Conservation (phyloP, 2,888 invertebrate species). For the Liopterus haemorrhoidalis region DNA sequence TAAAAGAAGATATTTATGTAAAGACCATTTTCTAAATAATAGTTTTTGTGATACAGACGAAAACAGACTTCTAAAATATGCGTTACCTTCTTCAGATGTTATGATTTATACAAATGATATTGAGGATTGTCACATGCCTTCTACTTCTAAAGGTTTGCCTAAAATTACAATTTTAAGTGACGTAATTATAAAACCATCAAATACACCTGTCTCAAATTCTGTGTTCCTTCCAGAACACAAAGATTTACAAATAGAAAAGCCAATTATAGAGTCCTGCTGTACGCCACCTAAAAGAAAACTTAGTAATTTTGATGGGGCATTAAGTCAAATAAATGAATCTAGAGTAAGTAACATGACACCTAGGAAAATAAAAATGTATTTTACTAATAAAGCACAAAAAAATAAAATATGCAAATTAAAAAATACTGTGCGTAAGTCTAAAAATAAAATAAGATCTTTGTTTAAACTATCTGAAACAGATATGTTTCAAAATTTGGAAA, state of each 20-base stretch:
- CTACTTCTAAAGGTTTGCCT: too few relatives aligned
- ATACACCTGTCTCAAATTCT: neutral
- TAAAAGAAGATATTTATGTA: neutral
- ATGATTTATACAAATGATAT: too few relatives aligned
- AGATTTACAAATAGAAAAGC: too few relatives aligned
- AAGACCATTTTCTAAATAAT: too few relatives aligned
- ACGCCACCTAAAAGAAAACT: too few relatives aligned
- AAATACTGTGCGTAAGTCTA: constrained; percentile 1
- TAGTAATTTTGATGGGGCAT: neutral
- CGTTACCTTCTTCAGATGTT: too few relatives aligned
- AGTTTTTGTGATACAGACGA: too few relatives aligned
- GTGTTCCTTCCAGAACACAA: too few relatives aligned
- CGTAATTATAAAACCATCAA: neutral
- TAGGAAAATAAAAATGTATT: neutral
- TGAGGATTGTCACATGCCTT: too few relatives aligned
- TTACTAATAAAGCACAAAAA: neutral
- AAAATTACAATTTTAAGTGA: neutral
- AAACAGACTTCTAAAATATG: too few relatives aligned
- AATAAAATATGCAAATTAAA: neutral
- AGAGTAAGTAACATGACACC: neutral
- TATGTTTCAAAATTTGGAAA: constrained; percentile 1
- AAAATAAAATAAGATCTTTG: neutral
- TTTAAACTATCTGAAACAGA: too few relatives aligned
- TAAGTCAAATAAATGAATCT: neutral
- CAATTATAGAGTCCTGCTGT: too few relatives aligned